These are phyloP conservation scores for Perca fluviatilis DNA, from an alignment of 2,113 vertebrate species.

Conservation along the genomic window DNA sequence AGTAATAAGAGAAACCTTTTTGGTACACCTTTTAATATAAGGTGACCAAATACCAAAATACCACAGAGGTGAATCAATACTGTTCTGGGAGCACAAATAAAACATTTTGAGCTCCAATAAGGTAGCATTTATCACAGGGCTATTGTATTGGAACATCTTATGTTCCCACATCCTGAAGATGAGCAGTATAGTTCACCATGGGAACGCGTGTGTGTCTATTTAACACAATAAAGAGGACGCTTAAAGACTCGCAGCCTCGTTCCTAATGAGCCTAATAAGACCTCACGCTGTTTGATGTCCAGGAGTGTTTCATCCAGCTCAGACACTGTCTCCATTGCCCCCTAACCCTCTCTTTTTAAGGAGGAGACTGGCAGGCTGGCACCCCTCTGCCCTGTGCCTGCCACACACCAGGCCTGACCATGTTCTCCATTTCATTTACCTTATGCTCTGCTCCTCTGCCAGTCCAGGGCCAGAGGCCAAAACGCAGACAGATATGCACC, in stretches of 20 bases:
- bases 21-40: neutral
- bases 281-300: conserved; percentile 64
- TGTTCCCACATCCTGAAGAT: conserved; percentile 29
- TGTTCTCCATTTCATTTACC: conserved; percentile 78
- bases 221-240: conserved; percentile 46
- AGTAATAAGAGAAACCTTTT: neutral
- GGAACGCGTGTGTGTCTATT: conserved; percentile 47
- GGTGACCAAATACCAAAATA: neutral
- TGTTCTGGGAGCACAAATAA: neutral
- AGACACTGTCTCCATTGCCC: conserved; percentile 62
- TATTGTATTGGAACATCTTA: neutral
- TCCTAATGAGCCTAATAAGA: conserved; percentile 72
- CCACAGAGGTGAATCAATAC: neutral
- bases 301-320: conserved; percentile 59
- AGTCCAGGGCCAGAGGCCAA: conserved; percentile 58
- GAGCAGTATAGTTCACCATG: conserved; percentile 31
- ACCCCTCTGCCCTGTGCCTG: conserved; percentile 59
- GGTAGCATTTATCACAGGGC: neutral
- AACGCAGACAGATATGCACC: conserved; percentile 58
- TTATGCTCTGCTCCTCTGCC: conserved; percentile 62
- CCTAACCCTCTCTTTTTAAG: conserved; percentile 58
- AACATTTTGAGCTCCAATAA: neutral
- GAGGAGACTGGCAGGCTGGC: conserved; percentile 62
- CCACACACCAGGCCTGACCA: conserved; percentile 60
- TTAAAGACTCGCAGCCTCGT: conserved; percentile 43